Evolutionary conservation across 2,113 vertebrate species (phyloP).

Genomic region (Cyprinodon tularosa): DNA sequence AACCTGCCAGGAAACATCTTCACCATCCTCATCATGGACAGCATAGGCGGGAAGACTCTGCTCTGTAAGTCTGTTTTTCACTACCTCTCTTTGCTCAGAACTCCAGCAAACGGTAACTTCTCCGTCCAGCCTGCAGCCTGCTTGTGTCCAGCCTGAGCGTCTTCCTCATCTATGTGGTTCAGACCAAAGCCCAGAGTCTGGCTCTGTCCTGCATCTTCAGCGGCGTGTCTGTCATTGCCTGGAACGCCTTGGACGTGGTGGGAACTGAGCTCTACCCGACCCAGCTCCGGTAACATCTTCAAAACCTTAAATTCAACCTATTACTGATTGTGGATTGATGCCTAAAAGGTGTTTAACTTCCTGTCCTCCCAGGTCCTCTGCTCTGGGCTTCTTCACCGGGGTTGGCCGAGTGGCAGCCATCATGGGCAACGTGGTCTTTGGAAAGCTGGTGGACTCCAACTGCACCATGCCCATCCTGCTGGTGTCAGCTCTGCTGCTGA

Average conservation of each 20-base stretch:
- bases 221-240: slow-evolving; percentile 78
- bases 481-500: slow-evolving; percentile 74
- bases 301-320: background rate
- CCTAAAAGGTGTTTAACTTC: too few relatives aligned
- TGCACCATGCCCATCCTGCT: slow-evolving; percentile 77
- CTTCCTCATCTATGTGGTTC: slow-evolving; percentile 78
- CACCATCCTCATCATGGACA: slow-evolving; percentile 79
- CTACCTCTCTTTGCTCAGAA: background rate
- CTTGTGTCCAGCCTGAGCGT: slow-evolving; percentile 76
- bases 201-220: slow-evolving; percentile 79
- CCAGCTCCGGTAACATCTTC: slow-evolving; percentile 63
- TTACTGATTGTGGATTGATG: background rate
- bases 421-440: slow-evolving; percentile 77
- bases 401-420: slow-evolving; percentile 77
- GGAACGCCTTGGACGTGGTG: slow-evolving; percentile 81
- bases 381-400: slow-evolving; percentile 80
- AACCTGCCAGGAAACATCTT: slow-evolving; percentile 83
- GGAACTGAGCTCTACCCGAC: slow-evolving; percentile 82
- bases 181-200: slow-evolving; percentile 77
- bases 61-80: slow-evolving; percentile 67
- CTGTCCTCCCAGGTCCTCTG: slow-evolving; percentile 70
- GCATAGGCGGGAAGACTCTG: slow-evolving; percentile 70
- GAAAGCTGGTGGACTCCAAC: slow-evolving; percentile 74
- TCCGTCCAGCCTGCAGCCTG: slow-evolving; percentile 71
- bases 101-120: too few relatives aligned